phyloP scores from a whole-genome alignment of 2,888 invertebrate species.

The Heteromyza rotundicornis region DNA sequence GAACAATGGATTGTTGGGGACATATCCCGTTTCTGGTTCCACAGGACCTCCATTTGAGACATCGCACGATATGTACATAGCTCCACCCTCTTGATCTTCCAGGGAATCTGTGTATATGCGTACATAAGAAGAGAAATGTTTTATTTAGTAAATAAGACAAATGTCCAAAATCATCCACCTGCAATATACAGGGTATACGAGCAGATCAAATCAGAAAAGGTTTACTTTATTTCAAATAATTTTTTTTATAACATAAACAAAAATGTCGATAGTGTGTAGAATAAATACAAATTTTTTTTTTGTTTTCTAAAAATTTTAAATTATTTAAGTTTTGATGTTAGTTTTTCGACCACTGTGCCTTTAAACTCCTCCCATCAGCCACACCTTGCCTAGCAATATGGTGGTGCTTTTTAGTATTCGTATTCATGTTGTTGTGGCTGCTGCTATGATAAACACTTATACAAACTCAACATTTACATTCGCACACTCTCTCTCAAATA shows the following conservation, averaged over 20 bases:
- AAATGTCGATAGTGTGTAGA: no score
- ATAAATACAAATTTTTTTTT: no score
- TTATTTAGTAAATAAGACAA: no score
- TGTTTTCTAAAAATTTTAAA: no score
- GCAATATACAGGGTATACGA: no score
- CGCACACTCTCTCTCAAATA: background rate
- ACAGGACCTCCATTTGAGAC: constrained; percentile 63
- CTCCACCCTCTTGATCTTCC: constrained; percentile 65
- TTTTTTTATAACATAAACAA: no score
- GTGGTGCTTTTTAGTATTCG: background rate
- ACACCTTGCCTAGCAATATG: background rate
- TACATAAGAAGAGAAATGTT: no score
- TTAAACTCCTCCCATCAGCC: constrained; percentile 34
- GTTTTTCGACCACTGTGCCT: constrained; percentile 28
- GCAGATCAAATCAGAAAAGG: no score
- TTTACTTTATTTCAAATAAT: no score
- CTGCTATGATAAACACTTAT: background rate
- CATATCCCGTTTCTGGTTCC: constrained; percentile 64
- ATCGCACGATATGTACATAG: constrained; percentile 65
- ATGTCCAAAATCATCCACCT: no score
- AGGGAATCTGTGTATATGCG: constrained; percentile 63
- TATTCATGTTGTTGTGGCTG: constrained; percentile 8
- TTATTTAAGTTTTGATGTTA: no score
- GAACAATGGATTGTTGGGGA: constrained; percentile 64
- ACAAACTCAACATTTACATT: background rate